These are phyloP conservation scores for Temnothorax longispinosus DNA, from an alignment of 1,140 invertebrate species.

Conservation along the genomic window DNA sequence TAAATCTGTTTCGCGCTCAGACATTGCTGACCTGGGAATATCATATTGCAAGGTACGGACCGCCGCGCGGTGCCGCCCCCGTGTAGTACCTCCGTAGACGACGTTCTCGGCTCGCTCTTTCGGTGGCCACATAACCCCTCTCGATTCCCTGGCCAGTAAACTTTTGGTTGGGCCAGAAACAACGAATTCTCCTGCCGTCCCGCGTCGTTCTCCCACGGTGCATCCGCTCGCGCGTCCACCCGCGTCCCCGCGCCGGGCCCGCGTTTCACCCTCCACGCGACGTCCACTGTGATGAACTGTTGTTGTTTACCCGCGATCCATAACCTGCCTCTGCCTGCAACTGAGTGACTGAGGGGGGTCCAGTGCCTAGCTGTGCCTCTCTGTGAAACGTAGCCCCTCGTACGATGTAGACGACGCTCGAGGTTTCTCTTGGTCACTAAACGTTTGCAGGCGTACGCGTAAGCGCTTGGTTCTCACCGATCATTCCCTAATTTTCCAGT, in stretches of 20 bases:
- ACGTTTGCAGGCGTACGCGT: neutral
- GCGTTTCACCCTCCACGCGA: conserved; percentile 8
- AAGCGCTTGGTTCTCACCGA: neutral
- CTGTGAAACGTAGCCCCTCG: neutral
- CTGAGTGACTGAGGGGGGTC: neutral
- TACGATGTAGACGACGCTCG: neutral
- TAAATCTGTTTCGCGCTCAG: conserved; percentile 1
- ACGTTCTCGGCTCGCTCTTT: neutral
- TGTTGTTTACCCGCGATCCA: conserved; percentile 67
- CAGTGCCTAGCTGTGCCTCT: neutral
- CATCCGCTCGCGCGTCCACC: neutral
- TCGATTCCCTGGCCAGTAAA: neutral
- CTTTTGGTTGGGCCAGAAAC: neutral
- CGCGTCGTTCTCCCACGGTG: neutral
- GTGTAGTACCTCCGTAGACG: neutral
- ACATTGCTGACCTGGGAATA: conserved; percentile 31
- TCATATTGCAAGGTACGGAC: conserved; percentile 57
- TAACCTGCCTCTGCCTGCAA: conserved; percentile 60
- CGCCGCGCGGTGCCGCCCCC: neutral
- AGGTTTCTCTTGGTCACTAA: neutral
- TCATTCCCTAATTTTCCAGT: conserved; percentile 61
- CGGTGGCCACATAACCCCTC: conserved; percentile 18
- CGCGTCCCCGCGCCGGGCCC: neutral
- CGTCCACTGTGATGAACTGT: conserved; percentile 44
- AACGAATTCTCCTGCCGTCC: neutral